phyloP scores from a whole-genome alignment of 2,888 invertebrate species.

The Chloromyia formosa region DNA sequence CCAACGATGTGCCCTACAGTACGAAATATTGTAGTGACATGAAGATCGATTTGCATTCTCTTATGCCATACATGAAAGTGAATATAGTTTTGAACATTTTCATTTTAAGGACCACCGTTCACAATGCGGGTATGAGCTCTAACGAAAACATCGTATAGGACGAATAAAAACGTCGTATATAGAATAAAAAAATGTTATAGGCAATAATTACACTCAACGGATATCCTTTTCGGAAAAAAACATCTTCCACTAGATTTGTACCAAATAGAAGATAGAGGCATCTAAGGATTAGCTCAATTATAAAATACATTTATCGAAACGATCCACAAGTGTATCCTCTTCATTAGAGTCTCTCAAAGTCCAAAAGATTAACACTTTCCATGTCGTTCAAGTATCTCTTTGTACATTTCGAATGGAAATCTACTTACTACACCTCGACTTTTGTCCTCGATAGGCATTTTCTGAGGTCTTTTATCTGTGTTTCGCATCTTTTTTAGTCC shows the following conservation, averaged over 20 bases:
- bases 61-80: background rate
- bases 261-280: conserved; percentile 1
- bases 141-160: background rate
- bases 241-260: conserved; percentile 27
- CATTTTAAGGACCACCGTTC: background rate
- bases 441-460: background rate
- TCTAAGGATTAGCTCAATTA: conserved; percentile 21
- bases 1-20: background rate
- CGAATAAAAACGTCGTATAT: background rate
- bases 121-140: conserved; percentile 17
- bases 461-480: conserved; percentile 13
- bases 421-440: conserved; percentile 25
- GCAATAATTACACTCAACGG: conserved; percentile 7
- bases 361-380: conserved; percentile 4
- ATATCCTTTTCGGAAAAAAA: conserved; percentile 20
- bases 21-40: conserved; percentile 21
- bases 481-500: conserved; percentile 26
- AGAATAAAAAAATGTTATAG: background rate
- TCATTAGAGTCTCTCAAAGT: background rate
- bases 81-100: background rate
- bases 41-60: conserved; percentile 34
- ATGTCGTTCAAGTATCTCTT: conserved; percentile 29
- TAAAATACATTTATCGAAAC: background rate
- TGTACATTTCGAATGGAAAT: conserved; percentile 8
- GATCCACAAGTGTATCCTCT: conserved; percentile 6